Base-by-base conservation (phyloP, 2,797 vertebrate species). In the Halcyon badia region DNA sequence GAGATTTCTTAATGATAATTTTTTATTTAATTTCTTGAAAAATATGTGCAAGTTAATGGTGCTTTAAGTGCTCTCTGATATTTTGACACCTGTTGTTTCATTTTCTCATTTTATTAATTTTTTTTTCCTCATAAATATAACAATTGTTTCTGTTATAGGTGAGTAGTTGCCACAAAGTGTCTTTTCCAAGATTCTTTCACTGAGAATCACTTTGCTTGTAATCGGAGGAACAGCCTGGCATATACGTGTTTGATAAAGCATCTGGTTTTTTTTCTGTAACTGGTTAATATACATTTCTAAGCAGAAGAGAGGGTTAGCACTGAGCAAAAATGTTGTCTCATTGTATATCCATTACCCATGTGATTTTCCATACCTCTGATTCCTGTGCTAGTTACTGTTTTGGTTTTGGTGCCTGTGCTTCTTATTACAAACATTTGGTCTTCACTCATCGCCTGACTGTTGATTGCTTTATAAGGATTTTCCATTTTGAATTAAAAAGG, bases 71-170 rank as follows among this genome's bases (percentile, higher is more conserved):
- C 2, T 77, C 9, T 62, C 24, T 52, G 54, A 33, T 79, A 83
- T 81, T 94, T 87, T 78, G 65, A 83, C 39, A 73, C 54, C 31
- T 68, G 60, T 71, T 82, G 11, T 82, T 94, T 94, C 39, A 76
- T 91, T 85, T 19, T 70, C 21, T 31, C 12, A 8, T 71, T 80
- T 85, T 54, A 81, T 69, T 48, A 69, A 56, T 44, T 41, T 75
- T 52, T 52, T 49, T 37, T 41, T 6, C 9, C 9, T 60, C 16
- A 56, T 39, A 88, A 70, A 84, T 35, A 8, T 60, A 71, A 24
- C 16, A 87, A 33, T 26, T 42, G 2, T 66, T 94, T 87, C 48
- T 83, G 4, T 46, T 73, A 21, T 7, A 70, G n/a, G 33, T 42
- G 13, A 83, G 26, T 21, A 22, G 3, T 49, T 91, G 17, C 15